Evolutionary conservation across 2,113 vertebrate genomes (phyloP).

Genomic region (Chionomys nivalis): DNA sequence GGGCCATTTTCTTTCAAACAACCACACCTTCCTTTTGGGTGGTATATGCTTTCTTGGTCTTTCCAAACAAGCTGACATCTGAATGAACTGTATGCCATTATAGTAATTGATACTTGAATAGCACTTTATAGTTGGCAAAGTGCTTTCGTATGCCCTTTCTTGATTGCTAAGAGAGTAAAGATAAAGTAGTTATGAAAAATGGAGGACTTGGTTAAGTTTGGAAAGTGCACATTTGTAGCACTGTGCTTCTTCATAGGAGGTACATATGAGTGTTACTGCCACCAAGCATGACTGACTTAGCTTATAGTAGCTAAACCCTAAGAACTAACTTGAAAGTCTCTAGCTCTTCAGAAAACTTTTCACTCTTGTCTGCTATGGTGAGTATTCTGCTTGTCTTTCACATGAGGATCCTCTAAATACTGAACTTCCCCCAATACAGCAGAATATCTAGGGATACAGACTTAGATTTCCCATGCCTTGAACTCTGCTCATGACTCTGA

Average conservation of each 20-base stretch:
- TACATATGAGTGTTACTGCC: neutral
- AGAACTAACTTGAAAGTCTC: neutral
- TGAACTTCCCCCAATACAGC: slow-evolving; percentile 8
- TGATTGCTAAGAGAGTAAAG: slow-evolving; percentile 6
- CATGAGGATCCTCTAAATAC: neutral
- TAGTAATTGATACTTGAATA: neutral
- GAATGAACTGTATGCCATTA: slow-evolving; percentile 4
- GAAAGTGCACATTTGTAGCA: neutral
- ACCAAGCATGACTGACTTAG: neutral
- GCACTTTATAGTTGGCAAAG: neutral
- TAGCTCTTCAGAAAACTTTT: neutral
- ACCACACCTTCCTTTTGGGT: neutral
- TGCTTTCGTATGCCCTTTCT: neutral
- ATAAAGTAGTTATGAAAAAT: neutral
- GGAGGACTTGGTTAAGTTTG: slow-evolving; percentile 9
- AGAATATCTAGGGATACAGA: neutral
- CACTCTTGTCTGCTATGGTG: neutral
- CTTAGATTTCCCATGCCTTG: neutral
- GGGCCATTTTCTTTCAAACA: neutral
- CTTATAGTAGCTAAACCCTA: neutral
- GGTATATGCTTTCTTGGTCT: slow-evolving; percentile 22
- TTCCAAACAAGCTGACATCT: slow-evolving; percentile 43
- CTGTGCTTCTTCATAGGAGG: neutral
- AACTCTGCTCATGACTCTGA: neutral
- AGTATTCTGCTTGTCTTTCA: neutral